Evolutionary conservation across 2,888 invertebrate genomes (phyloP), one percentile per base, ranked within the genome.

Genomic region (Panzeria rudis): DNA sequence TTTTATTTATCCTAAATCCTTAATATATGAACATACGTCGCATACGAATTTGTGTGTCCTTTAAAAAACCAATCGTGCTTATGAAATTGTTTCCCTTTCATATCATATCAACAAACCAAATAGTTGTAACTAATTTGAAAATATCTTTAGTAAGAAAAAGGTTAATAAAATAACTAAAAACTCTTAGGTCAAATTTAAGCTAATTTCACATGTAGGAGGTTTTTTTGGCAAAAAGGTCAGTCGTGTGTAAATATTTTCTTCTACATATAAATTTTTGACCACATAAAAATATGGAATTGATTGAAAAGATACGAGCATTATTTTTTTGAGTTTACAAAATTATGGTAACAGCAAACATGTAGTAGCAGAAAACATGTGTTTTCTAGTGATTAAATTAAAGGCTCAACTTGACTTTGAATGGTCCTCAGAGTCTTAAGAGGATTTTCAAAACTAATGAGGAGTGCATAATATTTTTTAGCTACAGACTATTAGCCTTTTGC

Each of bases 211-310:
- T 66, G 47, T 50, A 73, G 64, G 38, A 44, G 17, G 29, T 5
- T 44, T 44, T 44, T 44, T 20, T 17, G 25, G 23, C 9, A n/a
- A 29, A 68, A 80, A 66, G 66, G 52, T 81, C 72, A 84, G 52
- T 84, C 84, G 76, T 84, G 84, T 84, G 81, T 84, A 77, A 80
- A 44, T 69, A 13, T 61, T 61, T 50, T 44, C n/a, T n/a, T 17
- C 15, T 23, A 13, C 8, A 44, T 35, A 52, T 41, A n/a, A n/a
- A 59, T 52, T 29, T 54, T 7, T 25, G 52, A 73, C 72, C 78
- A 38, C 20, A 79, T 50, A 66, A 64, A 75, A 79, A 75, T 76
- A 84, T 69, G 41, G 23, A 75, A 71, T 75, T 75, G 17, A 62
- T 76, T 56, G 62, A 56, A 50, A 17, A 38, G 56, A 66, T 59